These are phyloP conservation scores for Ormyrus labotus DNA, from an alignment of 2,888 invertebrate species.

Conservation along the genomic window DNA sequence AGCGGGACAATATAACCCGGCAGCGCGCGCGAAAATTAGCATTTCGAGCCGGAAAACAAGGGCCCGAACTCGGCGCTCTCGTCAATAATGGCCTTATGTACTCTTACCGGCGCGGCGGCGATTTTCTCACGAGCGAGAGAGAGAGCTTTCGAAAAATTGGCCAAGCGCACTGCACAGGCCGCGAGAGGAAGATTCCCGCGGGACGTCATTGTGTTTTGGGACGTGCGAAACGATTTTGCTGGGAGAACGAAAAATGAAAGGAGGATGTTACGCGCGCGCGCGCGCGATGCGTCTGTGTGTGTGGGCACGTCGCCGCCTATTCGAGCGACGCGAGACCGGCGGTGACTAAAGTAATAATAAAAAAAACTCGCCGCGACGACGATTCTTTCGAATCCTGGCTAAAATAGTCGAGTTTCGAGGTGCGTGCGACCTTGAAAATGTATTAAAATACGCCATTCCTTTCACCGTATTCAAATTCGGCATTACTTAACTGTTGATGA, in stretches of 20 bases:
- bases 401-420: no score
- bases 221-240: conserved; percentile 2
- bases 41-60: conserved; percentile 27
- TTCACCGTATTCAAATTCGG: conserved; percentile 25
- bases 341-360: no score
- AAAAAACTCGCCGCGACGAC: no score
- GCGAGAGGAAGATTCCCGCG: neutral
- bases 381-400: no score
- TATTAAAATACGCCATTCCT: conserved; percentile 32
- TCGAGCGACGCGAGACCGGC: no score
- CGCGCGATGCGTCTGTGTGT: neutral
- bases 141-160: conserved; percentile 13
- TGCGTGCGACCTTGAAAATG: conserved; percentile 17
- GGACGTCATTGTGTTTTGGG: no score
- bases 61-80: conserved; percentile 15
- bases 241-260: conserved; percentile 14
- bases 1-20: neutral
- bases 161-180: neutral
- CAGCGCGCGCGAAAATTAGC: conserved; percentile 42
- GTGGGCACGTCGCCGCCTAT: no score
- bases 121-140: conserved; percentile 18
- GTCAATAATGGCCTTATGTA: neutral
- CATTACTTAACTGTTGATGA: conserved; percentile 25
- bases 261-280: conserved; percentile 7
- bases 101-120: neutral